Base-by-base conservation (phyloP, 2,888 invertebrate genomes). In the Neoitamus cyanurus region DNA sequence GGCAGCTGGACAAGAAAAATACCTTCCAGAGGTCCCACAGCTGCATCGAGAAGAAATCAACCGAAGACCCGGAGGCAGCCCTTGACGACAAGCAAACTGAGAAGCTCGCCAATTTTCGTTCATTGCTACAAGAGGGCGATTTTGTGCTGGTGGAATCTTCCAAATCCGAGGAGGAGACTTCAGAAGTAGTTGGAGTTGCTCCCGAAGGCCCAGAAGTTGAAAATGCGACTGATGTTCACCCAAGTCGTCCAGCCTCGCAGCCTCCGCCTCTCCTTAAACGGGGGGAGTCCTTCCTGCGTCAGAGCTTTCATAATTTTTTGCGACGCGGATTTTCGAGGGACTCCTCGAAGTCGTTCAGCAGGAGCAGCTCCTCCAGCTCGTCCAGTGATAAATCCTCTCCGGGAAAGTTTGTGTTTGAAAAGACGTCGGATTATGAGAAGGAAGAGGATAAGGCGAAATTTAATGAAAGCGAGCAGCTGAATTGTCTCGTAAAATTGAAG, bases 301-400 rank as follows among this genome's bases (percentile, higher is more conserved):
- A 83, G 31, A 83, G 83, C 48, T 46, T 83, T 5, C 31, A 75
- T 48, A 83, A 73, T 36, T 42, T 83, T 31, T 75, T 75, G 42
- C 83, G 83, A 34, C 72, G 83, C 5, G 58, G 73, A 20, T 83
- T 75, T 25, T 58, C 48, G 1, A n/a, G 73, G 48, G 72, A 73
- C 13, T 72, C 83, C 20, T 31, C 34, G 7, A 42, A 72, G 25
- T 25, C 36, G 25, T 36, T 69, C 37, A 82, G 69, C 15, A 58
- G 58, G 3, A 58, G 58, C 20, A 82, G 82, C 69, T 68, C 82
- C 6, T 82, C 69, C 13, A 82, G 82, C 11, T 20, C 36, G 1
- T 28, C 69, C 30, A 82, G 82, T 69, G 82, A 82, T 69, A 82
- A 82, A 69, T 82, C 82, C 13, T 34, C n/a, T 30, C 31, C 68